Percentiles rank a stretch among this genome's conserved stretches.
Conservation (phyloP, 2,888 invertebrate species). For the Amorpha juglandis region DNA sequence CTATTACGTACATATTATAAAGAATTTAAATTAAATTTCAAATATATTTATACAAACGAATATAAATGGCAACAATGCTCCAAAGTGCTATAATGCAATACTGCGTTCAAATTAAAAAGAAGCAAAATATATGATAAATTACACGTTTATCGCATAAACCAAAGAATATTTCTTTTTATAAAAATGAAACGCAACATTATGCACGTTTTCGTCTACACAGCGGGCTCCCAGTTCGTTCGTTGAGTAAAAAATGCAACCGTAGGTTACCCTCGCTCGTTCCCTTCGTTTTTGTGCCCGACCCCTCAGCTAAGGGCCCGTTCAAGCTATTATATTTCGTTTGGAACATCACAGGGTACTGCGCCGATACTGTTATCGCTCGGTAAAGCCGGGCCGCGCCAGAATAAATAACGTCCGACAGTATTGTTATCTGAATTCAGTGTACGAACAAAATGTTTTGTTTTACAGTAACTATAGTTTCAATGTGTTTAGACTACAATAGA, state of each 20-base stretch:
- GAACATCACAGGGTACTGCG: constrained; percentile 43
- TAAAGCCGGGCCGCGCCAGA: constrained; percentile 39
- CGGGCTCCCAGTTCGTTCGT: constrained; percentile 7
- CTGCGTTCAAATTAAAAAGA: not conserved
- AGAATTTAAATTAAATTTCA: no score
- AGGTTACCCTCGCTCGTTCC: constrained; percentile 58
- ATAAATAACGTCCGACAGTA: constrained; percentile 45
- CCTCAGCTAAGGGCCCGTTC: constrained; percentile 42
- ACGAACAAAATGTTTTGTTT: constrained; percentile 36
- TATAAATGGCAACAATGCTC: no score
- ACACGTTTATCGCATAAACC: not conserved
- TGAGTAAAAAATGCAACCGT: constrained; percentile 67
- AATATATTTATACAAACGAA: no score
- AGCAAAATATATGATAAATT: not conserved
- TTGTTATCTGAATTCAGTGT: constrained; percentile 49
- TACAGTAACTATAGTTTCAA: constrained; percentile 12
- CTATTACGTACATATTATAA: no score
- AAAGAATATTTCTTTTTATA: constrained; percentile 8
- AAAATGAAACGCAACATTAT: not conserved
- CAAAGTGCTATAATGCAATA: no score
- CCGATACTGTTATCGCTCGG: constrained; percentile 46
- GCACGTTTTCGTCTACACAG: constrained; percentile 12
- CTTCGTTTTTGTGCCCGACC: constrained; percentile 67
- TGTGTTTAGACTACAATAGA: constrained; percentile 13
- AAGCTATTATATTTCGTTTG: constrained; percentile 58